A percentile compares a stretch with the other conserved stretches of the same genome.
Conservation (phyloP, 2,113 vertebrate species). For the Forbesichthys agassizii region DNA sequence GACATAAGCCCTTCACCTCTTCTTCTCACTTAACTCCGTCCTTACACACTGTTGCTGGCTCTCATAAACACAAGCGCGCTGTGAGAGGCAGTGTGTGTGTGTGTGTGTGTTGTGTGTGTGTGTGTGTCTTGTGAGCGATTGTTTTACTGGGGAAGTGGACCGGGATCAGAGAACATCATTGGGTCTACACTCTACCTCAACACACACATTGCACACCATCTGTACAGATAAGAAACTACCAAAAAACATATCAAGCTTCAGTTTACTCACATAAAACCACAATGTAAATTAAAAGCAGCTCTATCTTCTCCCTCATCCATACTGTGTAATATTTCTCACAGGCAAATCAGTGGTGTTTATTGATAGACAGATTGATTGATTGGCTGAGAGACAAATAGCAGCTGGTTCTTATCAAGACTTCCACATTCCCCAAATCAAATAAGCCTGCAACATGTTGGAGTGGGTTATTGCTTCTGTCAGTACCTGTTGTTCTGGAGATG, state of each 20-base stretch:
- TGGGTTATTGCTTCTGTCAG: background rate
- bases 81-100: slow-evolving; percentile 46
- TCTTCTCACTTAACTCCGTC: slow-evolving; percentile 10
- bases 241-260: too few species aligned
- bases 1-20: background rate
- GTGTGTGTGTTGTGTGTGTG: slow-evolving; percentile 26
- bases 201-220: background rate
- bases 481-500: background rate
- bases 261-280: too few species aligned
- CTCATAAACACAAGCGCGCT: slow-evolving; percentile 48
- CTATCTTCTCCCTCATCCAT: background rate
- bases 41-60: slow-evolving; percentile 25
- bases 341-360: background rate
- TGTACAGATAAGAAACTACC: background rate
- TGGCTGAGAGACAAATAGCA: background rate
- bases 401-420: slow-evolving; percentile 1
- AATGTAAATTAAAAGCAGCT: background rate
- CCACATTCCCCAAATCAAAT: slow-evolving; percentile 10
- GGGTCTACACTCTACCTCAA: slow-evolving; percentile 15
- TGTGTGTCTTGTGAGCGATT: slow-evolving; percentile 11
- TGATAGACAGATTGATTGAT: background rate
- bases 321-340: background rate
- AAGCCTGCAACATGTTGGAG: background rate
- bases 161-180: slow-evolving; percentile 32
- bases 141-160: slow-evolving; percentile 49